Conservation (phyloP, 1,140 invertebrate species). For the Lordiphosa collinella region DNA sequence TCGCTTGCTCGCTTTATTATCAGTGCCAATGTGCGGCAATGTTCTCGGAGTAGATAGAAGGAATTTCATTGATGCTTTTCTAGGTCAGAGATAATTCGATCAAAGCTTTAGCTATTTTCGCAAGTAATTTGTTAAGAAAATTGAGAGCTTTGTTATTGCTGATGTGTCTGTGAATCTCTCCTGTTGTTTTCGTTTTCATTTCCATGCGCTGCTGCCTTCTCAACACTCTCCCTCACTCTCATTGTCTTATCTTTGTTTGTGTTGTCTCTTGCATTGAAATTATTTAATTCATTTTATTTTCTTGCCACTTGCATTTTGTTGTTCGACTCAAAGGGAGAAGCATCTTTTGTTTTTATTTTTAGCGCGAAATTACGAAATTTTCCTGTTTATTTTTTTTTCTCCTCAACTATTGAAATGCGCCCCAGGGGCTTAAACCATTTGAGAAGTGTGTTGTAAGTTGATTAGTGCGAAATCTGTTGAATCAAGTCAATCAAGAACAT, state of each 20-base stretch:
- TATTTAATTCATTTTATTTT: constrained; percentile 28
- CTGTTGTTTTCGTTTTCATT: constrained; percentile 59
- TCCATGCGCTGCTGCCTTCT: constrained; percentile 24
- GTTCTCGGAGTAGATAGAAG: too few relatives aligned
- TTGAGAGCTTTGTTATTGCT: too few relatives aligned
- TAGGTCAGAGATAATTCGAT: too few relatives aligned
- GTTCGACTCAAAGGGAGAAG: constrained; percentile 9
- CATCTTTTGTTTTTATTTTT: constrained; percentile 18
- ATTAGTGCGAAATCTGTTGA: constrained; percentile 3
- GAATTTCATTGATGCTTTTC: too few relatives aligned
- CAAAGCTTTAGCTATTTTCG: too few relatives aligned
- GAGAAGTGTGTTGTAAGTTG: constrained; percentile 47
- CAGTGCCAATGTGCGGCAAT: too few relatives aligned
- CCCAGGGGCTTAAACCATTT: constrained; percentile 28
- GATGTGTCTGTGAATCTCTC: too few relatives aligned
- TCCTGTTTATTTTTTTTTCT: constrained; percentile 3
- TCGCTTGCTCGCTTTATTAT: too few relatives aligned
- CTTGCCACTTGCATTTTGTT: constrained; percentile 29
- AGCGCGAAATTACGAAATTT: constrained; percentile 35
- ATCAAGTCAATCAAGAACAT: constrained; percentile 25
- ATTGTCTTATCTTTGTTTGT: constrained; percentile 38
- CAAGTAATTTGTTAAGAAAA: constrained; percentile 1
- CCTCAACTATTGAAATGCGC: constrained; percentile 35
- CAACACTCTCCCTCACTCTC: neutral
- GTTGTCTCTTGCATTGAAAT: constrained; percentile 25